Evolutionary conservation across 2,888 invertebrate genomes (phyloP).

Genomic region (Caenorhabditis auriculariae): DNA sequence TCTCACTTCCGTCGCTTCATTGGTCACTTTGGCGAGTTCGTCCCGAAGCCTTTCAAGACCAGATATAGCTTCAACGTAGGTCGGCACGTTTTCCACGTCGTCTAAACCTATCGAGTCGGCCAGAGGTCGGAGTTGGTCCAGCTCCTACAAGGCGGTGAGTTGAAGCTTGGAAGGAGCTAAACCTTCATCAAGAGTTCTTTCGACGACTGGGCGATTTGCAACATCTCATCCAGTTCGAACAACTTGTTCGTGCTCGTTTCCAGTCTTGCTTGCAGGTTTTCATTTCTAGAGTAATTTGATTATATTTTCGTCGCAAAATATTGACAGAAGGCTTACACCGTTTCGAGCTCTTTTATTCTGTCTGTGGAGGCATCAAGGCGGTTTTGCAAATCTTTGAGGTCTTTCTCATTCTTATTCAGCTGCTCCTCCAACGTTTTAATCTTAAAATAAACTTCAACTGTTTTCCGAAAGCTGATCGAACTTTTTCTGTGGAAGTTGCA

Average conservation of each 20-base stretch:
- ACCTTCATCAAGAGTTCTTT: constrained; percentile 27
- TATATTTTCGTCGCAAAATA: no score
- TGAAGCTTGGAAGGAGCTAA: no score
- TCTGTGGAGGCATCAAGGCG: no score
- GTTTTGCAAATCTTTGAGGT: no score
- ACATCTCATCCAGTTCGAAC: constrained; percentile 18
- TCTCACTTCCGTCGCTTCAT: constrained; percentile 19
- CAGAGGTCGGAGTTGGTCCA: constrained; percentile 37
- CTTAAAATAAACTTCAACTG: no score
- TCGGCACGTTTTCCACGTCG: constrained; percentile 21
- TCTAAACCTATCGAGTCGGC: constrained; percentile 29
- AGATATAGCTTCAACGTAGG: constrained; percentile 15
- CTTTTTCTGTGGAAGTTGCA: neutral
- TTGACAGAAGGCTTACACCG: no score
- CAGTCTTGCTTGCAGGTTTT: constrained; percentile 18
- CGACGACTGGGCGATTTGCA: constrained; percentile 19
- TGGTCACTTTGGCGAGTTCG: constrained; percentile 5
- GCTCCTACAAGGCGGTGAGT: constrained; percentile 15
- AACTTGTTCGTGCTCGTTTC: constrained; percentile 20
- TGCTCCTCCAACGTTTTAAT: no score
- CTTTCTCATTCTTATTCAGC: no score
- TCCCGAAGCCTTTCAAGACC: constrained; percentile 18
- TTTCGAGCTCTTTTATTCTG: no score
- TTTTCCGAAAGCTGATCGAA: constrained; percentile 10
- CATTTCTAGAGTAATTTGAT: constrained; percentile 35